Conservation (phyloP, 2,888 invertebrate species). For the Rhagophthalmus giganteus region DNA sequence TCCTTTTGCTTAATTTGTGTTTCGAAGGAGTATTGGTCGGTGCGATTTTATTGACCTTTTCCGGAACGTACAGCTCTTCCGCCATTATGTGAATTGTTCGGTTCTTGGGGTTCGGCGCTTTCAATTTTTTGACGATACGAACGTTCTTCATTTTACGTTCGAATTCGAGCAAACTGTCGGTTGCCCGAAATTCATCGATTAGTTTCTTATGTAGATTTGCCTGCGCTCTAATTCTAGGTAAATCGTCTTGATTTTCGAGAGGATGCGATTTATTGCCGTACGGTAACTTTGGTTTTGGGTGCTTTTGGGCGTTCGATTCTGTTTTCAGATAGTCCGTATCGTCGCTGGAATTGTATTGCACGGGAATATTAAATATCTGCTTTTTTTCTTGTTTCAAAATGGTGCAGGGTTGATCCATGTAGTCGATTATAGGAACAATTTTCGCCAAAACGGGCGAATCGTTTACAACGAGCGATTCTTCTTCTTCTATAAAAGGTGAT, state of each 20-base stretch:
- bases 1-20: background rate
- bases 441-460: slow-evolving; percentile 1
- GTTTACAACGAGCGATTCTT: background rate
- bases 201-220: slow-evolving; percentile 6
- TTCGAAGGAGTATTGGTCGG: slow-evolving; percentile 4
- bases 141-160: slow-evolving; percentile 7
- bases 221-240: slow-evolving; percentile 6
- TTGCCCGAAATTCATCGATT: slow-evolving; percentile 8
- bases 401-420: slow-evolving; percentile 2
- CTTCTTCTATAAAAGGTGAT: background rate
- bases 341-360: background rate
- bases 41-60: slow-evolving; percentile 20
- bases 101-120: background rate
- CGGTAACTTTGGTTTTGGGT: background rate
- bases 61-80: slow-evolving; percentile 22
- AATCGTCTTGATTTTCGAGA: background rate
- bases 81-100: slow-evolving; percentile 8
- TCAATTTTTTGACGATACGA: background rate
- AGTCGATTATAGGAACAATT: background rate
- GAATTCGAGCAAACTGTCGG: slow-evolving; percentile 18
- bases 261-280: background rate
- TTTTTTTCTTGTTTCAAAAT: slow-evolving; percentile 1
- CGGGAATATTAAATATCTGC: slow-evolving; percentile 4
- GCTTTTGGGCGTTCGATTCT: background rate
- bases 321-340: too few relatives aligned